Conservation (phyloP, 2,113 vertebrate species). For the Romanogobio albipinnatus region DNA sequence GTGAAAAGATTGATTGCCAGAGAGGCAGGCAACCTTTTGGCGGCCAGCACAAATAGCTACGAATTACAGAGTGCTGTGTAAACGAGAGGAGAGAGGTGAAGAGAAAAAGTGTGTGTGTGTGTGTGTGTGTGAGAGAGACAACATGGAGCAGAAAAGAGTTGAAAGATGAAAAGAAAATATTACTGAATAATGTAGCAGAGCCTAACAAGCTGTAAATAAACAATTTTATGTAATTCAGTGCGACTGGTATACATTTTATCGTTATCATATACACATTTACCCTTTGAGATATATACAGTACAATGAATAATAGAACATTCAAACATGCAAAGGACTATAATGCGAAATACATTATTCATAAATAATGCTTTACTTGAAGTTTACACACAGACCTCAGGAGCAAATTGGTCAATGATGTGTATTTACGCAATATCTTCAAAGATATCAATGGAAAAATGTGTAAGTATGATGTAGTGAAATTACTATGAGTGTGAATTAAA, state of each 20-base stretch:
- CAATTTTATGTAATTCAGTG: not conserved
- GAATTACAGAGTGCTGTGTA: conserved; percentile 46
- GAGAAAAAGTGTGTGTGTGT: not conserved
- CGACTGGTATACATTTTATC: not conserved
- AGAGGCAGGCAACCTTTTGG: conserved; percentile 41
- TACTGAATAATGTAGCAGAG: not conserved
- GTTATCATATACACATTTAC: not conserved
- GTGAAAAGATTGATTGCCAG: conserved; percentile 44
- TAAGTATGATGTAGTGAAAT: not conserved
- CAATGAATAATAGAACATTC: not conserved
- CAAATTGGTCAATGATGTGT: not conserved
- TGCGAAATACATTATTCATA: not conserved
- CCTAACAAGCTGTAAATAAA: not conserved
- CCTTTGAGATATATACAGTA: not conserved
- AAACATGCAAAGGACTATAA: not conserved
- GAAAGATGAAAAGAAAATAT: not conserved
- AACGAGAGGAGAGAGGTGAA: conserved; percentile 39
- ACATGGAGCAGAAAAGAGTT: not conserved
- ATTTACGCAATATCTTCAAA: not conserved
- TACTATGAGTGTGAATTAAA: not conserved
- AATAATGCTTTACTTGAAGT: conserved; percentile 4
- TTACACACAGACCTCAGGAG: not conserved
- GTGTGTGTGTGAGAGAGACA: not conserved
- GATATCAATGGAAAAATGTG: not conserved
- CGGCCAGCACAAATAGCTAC: conserved; percentile 33